These are phyloP conservation scores for Plebejus anna DNA, from an alignment of 2,888 invertebrate species.

Conservation along the genomic window DNA sequence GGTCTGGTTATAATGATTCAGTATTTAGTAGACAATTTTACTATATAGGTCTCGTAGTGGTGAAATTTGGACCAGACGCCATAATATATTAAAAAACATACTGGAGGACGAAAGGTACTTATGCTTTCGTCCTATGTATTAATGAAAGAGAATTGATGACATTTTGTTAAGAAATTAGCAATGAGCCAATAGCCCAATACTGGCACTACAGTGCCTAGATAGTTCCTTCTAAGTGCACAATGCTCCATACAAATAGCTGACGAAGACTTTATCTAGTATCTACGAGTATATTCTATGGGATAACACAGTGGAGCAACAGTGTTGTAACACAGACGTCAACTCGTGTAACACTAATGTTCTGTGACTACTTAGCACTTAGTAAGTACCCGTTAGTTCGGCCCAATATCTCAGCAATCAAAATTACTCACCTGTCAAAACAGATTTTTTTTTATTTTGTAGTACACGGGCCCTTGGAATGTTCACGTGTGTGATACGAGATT, in stretches of 20 bases:
- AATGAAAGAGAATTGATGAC: too few relatives aligned
- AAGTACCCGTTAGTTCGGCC: conserved; percentile 11
- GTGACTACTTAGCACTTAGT: conserved; percentile 14
- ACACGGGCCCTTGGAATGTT: conserved; percentile 14
- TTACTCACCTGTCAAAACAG: conserved; percentile 27
- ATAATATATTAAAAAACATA: too few relatives aligned
- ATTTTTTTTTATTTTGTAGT: conserved; percentile 23
- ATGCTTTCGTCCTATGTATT: too few relatives aligned
- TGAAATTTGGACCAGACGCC: too few relatives aligned
- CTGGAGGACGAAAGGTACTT: too few relatives aligned
- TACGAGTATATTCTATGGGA: neutral
- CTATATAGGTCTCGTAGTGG: too few relatives aligned
- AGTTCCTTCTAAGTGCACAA: neutral
- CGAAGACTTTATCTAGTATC: neutral
- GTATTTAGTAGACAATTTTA: too few relatives aligned
- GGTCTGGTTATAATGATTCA: too few relatives aligned
- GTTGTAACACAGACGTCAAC: conserved; percentile 13
- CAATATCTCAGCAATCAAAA: conserved; percentile 28
- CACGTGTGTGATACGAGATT: neutral
- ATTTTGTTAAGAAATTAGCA: too few relatives aligned
- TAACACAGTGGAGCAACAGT: neutral
- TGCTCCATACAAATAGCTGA: neutral
- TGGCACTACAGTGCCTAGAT: too few relatives aligned
- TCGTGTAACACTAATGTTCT: conserved; percentile 13
- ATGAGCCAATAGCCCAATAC: too few relatives aligned